These are phyloP conservation scores for Electrophaes corylata DNA, from an alignment of 2,888 invertebrate species.

Conservation along the genomic window DNA sequence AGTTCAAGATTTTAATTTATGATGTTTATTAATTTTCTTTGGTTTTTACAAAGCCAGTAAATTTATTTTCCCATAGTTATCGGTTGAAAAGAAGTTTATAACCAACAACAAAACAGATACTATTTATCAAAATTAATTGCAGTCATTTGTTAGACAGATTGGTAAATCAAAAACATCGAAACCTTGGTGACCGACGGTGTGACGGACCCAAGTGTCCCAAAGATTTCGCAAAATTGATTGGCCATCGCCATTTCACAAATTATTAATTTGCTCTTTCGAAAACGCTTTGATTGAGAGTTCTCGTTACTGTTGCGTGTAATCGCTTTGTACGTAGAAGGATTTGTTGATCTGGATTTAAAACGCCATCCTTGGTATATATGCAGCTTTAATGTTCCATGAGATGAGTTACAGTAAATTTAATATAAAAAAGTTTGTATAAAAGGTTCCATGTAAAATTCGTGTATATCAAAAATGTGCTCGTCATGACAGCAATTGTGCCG, in stretches of 20 bases:
- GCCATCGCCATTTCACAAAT: conserved; percentile 31
- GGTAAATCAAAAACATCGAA: conserved; percentile 20
- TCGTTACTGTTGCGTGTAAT: conserved; percentile 18
- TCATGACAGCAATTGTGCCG: too few species aligned
- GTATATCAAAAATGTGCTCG: too few species aligned
- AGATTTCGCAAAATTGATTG: conserved; percentile 43
- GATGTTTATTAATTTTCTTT: too few species aligned
- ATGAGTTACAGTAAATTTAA: too few species aligned
- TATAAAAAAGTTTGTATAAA: too few species aligned
- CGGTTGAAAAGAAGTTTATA: background rate
- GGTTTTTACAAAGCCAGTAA: too few species aligned
- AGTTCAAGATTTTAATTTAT: too few species aligned
- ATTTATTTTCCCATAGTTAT: background rate
- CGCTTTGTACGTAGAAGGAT: too few species aligned
- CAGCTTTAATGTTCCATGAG: too few species aligned
- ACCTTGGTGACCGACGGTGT: conserved; percentile 20
- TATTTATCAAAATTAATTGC: conserved; percentile 14
- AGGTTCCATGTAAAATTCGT: too few species aligned
- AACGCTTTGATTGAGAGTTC: conserved; percentile 43
- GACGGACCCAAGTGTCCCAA: conserved; percentile 29
- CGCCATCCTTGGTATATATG: too few species aligned
- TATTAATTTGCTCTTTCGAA: conserved; percentile 39
- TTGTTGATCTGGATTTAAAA: too few species aligned
- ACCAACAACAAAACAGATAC: background rate
- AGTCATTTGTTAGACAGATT: conserved; percentile 21